Base-by-base conservation (phyloP, 2,888 invertebrate species). In the Brachyptera putata region DNA sequence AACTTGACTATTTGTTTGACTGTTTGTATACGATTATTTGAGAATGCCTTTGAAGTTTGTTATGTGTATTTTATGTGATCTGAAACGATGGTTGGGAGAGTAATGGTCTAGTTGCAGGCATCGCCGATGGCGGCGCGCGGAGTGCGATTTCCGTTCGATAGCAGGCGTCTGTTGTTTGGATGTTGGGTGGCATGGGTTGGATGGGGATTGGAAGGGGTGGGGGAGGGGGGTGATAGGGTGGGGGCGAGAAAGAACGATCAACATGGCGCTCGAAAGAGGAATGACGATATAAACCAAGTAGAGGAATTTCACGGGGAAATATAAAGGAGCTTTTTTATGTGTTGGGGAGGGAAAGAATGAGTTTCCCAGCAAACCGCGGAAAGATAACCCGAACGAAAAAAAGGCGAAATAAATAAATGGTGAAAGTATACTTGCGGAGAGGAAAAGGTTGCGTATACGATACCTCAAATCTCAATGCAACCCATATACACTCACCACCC, bases 131-230 rank as follows among this genome's bases (percentile, higher is more conserved):
- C n/a, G n/a, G 30, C 22, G 56, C 56, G 56, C 55, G 34, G 60
- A 56, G 43, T 43, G 56, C 56, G 55, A 60, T 60, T 43, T 60
- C 60, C 60, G 56, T 60, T 60, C 60, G 56, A 60, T 60, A 60
- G 56, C 24, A 56, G 43, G 58, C 57, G 24, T 46, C 57, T 56
- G 56, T 53, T 50, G 57, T 18, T 36, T 46, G 57, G 30, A 22
- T n/a, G 25, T 26, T 11, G 14, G 43, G 1, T 25, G 39, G 14
- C 25, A 24, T 41, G 57, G 30, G 58, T 50, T 24, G 62, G 57
- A 21, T 43, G 1, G 9, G 41, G 22, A 14, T 22, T 39, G 41
- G 34, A 24, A 39, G 43, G 30, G 22, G 46, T 4, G n/a, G 48
- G 1, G 46, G 56, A 24, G 30, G n/a, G n/a, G n/a, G n/a, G n/a